Conservation (phyloP, 2,113 vertebrate species). For the Semnornis frantzii region DNA sequence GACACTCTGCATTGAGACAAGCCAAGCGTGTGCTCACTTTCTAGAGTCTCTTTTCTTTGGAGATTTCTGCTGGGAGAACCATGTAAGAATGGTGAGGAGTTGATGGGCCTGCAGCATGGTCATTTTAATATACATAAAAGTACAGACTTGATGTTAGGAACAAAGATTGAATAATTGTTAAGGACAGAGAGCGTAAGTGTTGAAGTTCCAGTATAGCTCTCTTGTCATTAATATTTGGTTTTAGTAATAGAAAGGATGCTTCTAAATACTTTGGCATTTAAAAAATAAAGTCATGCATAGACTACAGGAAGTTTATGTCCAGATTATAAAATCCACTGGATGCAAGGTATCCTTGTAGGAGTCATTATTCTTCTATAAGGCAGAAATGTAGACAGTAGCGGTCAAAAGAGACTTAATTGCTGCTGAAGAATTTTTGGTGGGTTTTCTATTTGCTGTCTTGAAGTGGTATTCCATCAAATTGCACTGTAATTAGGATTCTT, state of each 20-base stretch:
- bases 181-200: not conserved
- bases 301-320: not conserved
- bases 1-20: not conserved
- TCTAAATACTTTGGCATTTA: not conserved
- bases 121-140: not conserved
- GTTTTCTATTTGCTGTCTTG: not conserved
- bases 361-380: not conserved
- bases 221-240: not conserved
- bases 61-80: fast-evolving
- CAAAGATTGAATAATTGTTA: not conserved
- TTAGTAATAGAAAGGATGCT: not conserved
- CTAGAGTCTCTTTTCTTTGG: not conserved
- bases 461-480: not conserved
- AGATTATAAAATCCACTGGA: not conserved
- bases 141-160: fast-evolving
- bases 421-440: not conserved
- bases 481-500: not conserved
- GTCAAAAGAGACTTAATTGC: not conserved
- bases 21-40: not conserved
- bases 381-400: not conserved
- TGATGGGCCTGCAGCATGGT: not conserved
- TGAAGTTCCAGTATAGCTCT: not conserved
- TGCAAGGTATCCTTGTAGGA: not conserved
- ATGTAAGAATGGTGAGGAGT: not conserved
- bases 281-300: too few relatives aligned